phyloP scores from a whole-genome alignment of 2,888 invertebrate genomes.

The Ceratothoa steindachneri region DNA sequence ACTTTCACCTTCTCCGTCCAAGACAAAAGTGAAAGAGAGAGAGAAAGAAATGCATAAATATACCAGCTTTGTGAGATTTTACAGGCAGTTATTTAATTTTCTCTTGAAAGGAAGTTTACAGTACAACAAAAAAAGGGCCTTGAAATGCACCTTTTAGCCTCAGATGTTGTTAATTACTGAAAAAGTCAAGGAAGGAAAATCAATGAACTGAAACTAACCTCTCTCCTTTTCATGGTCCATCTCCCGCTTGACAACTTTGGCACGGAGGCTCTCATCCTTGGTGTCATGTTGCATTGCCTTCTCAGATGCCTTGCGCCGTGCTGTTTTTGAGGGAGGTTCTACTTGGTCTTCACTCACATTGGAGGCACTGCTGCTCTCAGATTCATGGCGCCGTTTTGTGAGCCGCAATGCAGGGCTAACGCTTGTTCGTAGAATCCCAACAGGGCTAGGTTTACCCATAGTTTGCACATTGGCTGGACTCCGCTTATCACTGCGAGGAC shows the following conservation, averaged over 20 bases:
- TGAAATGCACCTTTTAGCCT: no score
- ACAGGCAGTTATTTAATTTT: no score
- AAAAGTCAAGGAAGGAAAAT: background rate
- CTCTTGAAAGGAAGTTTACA: no score
- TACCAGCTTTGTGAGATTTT: no score
- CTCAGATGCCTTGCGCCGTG: background rate
- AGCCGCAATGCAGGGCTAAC: constrained; percentile 33
- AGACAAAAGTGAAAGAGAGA: background rate
- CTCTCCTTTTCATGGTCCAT: background rate
- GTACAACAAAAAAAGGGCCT: no score
- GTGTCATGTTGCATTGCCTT: background rate
- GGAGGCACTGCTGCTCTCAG: constrained; percentile 65
- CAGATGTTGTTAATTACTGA: background rate
- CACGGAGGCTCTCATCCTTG: background rate
- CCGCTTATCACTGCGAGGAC: constrained; percentile 40
- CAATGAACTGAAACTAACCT: background rate
- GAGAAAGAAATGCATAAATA: background rate
- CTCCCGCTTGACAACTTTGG: background rate
- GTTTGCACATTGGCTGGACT: constrained; percentile 30
- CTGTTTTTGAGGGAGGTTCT: background rate
- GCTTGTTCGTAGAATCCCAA: background rate
- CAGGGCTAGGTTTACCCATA: background rate
- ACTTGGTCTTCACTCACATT: constrained; percentile 1
- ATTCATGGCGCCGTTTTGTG: constrained; percentile 70
- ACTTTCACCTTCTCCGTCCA: background rate